phyloP scores from a whole-genome alignment of 2,113 vertebrate genomes.

The Sceloporus undulatus region DNA sequence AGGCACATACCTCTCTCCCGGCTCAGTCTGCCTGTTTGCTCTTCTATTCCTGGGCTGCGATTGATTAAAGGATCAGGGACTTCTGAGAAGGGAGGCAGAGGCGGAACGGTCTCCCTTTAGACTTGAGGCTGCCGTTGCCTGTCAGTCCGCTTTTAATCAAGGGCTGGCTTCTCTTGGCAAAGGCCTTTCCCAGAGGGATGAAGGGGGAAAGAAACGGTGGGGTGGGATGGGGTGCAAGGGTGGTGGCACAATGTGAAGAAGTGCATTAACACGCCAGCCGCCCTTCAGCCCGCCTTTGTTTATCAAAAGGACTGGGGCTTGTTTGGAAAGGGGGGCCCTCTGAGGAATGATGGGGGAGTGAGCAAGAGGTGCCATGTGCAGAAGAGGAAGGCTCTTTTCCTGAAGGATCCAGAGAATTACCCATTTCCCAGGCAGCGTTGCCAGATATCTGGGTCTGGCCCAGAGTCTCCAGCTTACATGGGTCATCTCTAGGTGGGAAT shows the following conservation, averaged over 20 bases:
- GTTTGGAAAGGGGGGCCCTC: slow-evolving; percentile 36
- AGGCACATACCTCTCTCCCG: slow-evolving; percentile 68
- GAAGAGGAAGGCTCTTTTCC: no score
- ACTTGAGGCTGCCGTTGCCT: slow-evolving; percentile 64
- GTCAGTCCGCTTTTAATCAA: slow-evolving; percentile 73
- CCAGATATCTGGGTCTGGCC: no score
- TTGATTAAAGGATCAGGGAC: slow-evolving; percentile 70
- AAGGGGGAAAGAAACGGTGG: slow-evolving; percentile 61
- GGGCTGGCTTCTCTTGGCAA: slow-evolving; percentile 76
- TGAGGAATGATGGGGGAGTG: neutral
- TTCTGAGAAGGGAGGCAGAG: slow-evolving; percentile 63
- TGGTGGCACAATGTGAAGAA: slow-evolving; percentile 18
- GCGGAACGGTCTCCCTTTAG: slow-evolving; percentile 70
- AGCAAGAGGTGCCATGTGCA: neutral
- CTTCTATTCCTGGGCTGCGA: slow-evolving; percentile 67
- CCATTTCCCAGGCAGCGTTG: no score
- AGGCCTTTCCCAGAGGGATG: slow-evolving; percentile 74
- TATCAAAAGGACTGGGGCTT: slow-evolving; percentile 68
- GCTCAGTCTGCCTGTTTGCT: slow-evolving; percentile 69
- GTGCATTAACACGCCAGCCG: slow-evolving; percentile 75
- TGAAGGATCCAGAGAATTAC: no score
- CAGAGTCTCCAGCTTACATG: no score
- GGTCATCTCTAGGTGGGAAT: no score
- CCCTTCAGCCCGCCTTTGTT: slow-evolving; percentile 73
- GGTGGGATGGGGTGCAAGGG: slow-evolving; percentile 21